Base-by-base conservation (phyloP, 2,888 invertebrate genomes). In the Cataglyphis altisquamis region DNA sequence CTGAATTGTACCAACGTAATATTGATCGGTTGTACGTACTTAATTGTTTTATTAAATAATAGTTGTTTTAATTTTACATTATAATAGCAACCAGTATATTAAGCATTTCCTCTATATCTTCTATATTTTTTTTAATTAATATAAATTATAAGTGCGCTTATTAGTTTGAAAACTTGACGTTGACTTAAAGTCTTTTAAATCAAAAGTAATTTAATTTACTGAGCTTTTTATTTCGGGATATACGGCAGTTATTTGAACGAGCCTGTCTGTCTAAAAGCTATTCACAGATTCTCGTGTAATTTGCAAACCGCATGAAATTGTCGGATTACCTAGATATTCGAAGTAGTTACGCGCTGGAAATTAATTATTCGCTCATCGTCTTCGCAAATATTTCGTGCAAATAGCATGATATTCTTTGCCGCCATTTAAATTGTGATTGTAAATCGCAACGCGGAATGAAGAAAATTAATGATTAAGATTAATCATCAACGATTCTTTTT, bases 311-410 rank as follows among this genome's bases (percentile, higher is more conserved):
- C 68, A 87, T 83, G 72, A 80, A 73, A 75, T 66, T 77, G 84
- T 80, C 86, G 75, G 88, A 88, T 88, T 88, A 88, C 70, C 60
- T 18, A 15, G 60, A 32, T 72, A 78, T 39, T 32, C 82, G 41
- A 63, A 82, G 32, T n/a, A 29, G 39, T 41, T 41, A 41, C 62
- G 15, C 60, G n/a, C 52, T 29, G 70, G 68, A 88, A 88, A 88
- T 88, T 88, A 88, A 88, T 88, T 88, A 88, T 81, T 62, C 41
- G 73, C 10, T 21, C 60, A 18, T 36, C n/a, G 45, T 70, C 62
- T 85, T 73, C 66, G 85, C 68, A 88, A 85, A 85, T 85, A 88
- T 75, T 84, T 88, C 77, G 64, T 29, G 48, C 70, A 72, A 84
- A 88, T 68, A 74, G 15, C 21, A 32, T 36, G 45, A 36, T 3